Percentiles rank a stretch among this genome's conserved stretches.
Conservation (phyloP, 2,113 vertebrate species). For the Cyanoramphus novaezelandiae region DNA sequence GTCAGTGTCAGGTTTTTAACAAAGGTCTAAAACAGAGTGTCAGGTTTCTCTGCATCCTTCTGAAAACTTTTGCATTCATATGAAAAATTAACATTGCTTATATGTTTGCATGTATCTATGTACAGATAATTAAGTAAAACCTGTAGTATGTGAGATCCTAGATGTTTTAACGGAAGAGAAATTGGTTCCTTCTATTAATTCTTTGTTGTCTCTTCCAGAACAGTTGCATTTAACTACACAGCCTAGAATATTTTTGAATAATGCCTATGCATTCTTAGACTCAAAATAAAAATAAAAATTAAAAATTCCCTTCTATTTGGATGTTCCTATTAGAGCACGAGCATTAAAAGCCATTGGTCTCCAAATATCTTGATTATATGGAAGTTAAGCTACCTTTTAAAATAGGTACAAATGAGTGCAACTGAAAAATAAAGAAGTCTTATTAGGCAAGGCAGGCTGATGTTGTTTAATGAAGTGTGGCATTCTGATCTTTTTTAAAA, state of each 20-base stretch:
- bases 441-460: constrained; percentile 10
- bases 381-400: constrained; percentile 10
- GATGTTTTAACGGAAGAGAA: not conserved
- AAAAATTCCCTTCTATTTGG: not conserved
- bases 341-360: not conserved
- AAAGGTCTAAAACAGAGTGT: not conserved
- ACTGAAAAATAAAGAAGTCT: constrained; percentile 3
- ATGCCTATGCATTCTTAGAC: not conserved
- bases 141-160: not conserved
- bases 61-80: not conserved
- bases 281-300: not conserved
- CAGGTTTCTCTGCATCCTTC: not conserved
- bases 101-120: not conserved
- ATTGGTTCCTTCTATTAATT: not conserved
- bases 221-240: not conserved
- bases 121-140: not conserved
- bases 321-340: not conserved
- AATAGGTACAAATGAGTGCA: not conserved
- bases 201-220: not conserved
- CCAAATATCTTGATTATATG: not conserved
- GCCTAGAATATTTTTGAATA: not conserved
- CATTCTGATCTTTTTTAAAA: constrained; percentile 30
- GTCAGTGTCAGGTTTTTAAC: not conserved
- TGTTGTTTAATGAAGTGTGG: constrained; percentile 34
- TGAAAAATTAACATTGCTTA: not conserved